Percentiles rank a stretch among this genome's conserved stretches.
phyloP scores from a whole-genome alignment of 1,140 invertebrate genomes.

The Cydia amplana region DNA sequence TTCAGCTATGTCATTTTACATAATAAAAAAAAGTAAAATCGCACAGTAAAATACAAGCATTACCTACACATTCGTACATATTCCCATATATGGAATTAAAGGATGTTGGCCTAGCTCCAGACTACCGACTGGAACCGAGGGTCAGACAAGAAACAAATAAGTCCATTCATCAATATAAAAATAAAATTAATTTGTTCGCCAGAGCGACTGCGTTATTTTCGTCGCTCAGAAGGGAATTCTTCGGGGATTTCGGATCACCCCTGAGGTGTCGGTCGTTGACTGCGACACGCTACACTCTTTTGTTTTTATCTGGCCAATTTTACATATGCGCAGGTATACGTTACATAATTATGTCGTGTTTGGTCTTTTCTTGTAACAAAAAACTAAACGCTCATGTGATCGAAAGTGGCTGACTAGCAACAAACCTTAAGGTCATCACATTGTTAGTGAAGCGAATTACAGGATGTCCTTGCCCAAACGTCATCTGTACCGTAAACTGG shows the following conservation, averaged over 20 bases:
- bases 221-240: conserved; percentile 73
- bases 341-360: not conserved
- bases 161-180: conserved; percentile 72
- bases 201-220: conserved; percentile 71
- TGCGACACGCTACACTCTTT: conserved; percentile 76
- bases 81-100: not conserved
- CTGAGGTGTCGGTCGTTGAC: conserved; percentile 69
- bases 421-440: no score
- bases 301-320: conserved; percentile 56
- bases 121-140: conserved; percentile 41
- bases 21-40: no score
- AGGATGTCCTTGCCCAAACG: no score
- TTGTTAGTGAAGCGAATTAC: no score
- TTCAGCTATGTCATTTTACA: no score
- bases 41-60: not conserved
- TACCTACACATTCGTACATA: not conserved
- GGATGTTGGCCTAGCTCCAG: conserved; percentile 52
- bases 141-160: conserved; percentile 54
- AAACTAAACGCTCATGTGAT: no score
- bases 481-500: no score
- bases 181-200: conserved; percentile 72
- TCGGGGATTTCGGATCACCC: conserved; percentile 76
- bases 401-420: no score
- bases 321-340: conserved; percentile 4
- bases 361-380: not conserved